phyloP scores from a whole-genome alignment of 2,888 invertebrate genomes.

The Zele albiditarsus region DNA sequence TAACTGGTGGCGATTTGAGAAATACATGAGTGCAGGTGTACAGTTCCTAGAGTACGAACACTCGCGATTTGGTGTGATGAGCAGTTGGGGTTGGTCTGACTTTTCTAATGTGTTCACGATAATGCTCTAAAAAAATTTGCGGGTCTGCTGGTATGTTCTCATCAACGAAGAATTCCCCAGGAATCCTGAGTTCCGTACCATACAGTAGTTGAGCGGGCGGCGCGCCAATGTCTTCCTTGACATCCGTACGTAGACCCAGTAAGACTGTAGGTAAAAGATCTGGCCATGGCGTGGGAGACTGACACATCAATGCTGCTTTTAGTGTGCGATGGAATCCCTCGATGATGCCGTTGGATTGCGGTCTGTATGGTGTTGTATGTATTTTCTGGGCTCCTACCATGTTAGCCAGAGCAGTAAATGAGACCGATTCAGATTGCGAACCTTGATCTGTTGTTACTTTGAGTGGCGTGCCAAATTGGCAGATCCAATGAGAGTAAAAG shows the following conservation, averaged over 20 bases:
- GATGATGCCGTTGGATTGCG: constrained; percentile 56
- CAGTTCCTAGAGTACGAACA: constrained; percentile 28
- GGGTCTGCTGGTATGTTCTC: not conserved
- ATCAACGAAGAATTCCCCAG: constrained; percentile 30
- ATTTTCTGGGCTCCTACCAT: constrained; percentile 45
- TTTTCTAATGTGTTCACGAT: constrained; percentile 31
- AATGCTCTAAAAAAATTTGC: constrained; percentile 20
- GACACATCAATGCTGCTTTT: constrained; percentile 43
- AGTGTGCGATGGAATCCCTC: constrained; percentile 42
- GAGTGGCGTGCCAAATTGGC: constrained; percentile 58
- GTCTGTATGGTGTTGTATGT: constrained; percentile 54
- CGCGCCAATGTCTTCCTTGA: constrained; percentile 18
- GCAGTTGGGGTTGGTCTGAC: constrained; percentile 32
- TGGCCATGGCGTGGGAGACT: constrained; percentile 19
- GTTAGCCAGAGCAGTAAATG: constrained; percentile 49
- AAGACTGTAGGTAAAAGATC: constrained; percentile 17
- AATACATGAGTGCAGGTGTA: constrained; percentile 39
- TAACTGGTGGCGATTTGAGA: constrained; percentile 38
- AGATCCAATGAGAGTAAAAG: constrained; percentile 56
- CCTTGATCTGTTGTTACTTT: constrained; percentile 61
- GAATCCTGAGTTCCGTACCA: constrained; percentile 21
- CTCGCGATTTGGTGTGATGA: constrained; percentile 35
- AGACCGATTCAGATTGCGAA: constrained; percentile 52
- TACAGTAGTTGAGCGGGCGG: constrained; percentile 20
- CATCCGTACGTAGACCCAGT: constrained; percentile 21